phyloP scores from a whole-genome alignment of 2,888 invertebrate genomes.

The Cancer borealis region DNA sequence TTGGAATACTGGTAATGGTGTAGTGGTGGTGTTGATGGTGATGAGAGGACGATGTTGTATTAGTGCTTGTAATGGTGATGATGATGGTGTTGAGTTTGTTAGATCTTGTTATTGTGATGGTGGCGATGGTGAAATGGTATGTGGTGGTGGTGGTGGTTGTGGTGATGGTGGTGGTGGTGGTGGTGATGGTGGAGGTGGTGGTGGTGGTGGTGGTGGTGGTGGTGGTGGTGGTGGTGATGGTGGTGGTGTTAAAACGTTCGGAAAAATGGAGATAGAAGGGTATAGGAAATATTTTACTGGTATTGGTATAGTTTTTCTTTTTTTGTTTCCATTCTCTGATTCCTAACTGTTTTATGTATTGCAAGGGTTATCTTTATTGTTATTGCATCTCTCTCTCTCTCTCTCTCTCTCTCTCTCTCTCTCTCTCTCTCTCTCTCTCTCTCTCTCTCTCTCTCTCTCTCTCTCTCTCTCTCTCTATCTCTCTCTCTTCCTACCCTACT shows the following conservation, averaged over 20 bases:
- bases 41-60: too few species aligned
- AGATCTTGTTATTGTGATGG: background rate
- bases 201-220: background rate
- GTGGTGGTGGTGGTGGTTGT: background rate
- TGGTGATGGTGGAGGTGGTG: background rate
- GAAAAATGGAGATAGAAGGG: background rate
- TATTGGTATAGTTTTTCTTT: background rate
- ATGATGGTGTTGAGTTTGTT: background rate
- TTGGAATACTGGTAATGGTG: background rate
- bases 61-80: background rate
- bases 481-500: background rate
- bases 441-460: slow-evolving; percentile 28
- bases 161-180: background rate
- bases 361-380: slow-evolving; percentile 1
- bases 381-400: background rate
- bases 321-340: background rate
- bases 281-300: background rate
- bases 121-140: background rate
- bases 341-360: slow-evolving; percentile 30
- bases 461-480: background rate
- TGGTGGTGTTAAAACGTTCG: background rate
- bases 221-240: background rate
- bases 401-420: slow-evolving; percentile 39
- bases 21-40: background rate
- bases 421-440: slow-evolving; percentile 15